A percentile compares a stretch with the other conserved stretches of the same genome.
Evolutionary conservation across 2,797 vertebrate genomes (phyloP).

Genomic region (Phalanger gymnotis): DNA sequence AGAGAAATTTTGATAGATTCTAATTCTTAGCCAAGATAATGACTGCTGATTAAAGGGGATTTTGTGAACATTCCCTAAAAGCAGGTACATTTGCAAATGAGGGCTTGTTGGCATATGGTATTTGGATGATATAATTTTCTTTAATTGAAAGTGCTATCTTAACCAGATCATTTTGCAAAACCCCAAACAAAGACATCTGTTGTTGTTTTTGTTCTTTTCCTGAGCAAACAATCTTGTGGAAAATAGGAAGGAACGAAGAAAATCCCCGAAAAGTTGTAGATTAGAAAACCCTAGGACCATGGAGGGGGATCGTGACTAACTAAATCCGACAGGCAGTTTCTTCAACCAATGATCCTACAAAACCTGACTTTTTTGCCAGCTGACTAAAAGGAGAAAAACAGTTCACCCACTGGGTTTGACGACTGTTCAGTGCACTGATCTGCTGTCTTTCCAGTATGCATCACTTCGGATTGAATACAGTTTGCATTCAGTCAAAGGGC

Average conservation of each 20-base stretch:
- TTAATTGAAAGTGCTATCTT: constrained; percentile 82
- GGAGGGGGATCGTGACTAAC: constrained; percentile 29
- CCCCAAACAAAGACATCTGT: constrained; percentile 80
- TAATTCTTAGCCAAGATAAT: constrained; percentile 13
- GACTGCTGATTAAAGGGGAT: constrained; percentile 28
- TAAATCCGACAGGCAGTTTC: constrained; percentile 30
- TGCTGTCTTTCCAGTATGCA: neutral
- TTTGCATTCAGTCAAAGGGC: too few species aligned
- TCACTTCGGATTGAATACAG: too few species aligned
- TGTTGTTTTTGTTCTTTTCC: constrained; percentile 81
- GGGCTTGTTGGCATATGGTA: constrained; percentile 75
- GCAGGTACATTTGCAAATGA: constrained; percentile 76
- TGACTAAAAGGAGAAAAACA: constrained; percentile 9
- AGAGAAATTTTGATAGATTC: constrained; percentile 2
- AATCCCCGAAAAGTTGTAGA: constrained; percentile 64
- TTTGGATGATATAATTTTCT: constrained; percentile 80
- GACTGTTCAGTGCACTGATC: neutral
- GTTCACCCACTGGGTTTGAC: neutral
- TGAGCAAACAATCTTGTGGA: constrained; percentile 79
- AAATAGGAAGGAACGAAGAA: constrained; percentile 76
- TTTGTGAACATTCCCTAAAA: constrained; percentile 66
- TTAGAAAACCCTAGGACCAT: constrained; percentile 67
- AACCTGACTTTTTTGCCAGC: neutral
- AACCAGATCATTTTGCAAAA: constrained; percentile 76
- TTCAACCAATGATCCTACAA: constrained; percentile 55